Percentiles rank a stretch among this genome's conserved stretches.
Conservation (phyloP, 1,140 invertebrate species). For the Drosophila sp. region DNA sequence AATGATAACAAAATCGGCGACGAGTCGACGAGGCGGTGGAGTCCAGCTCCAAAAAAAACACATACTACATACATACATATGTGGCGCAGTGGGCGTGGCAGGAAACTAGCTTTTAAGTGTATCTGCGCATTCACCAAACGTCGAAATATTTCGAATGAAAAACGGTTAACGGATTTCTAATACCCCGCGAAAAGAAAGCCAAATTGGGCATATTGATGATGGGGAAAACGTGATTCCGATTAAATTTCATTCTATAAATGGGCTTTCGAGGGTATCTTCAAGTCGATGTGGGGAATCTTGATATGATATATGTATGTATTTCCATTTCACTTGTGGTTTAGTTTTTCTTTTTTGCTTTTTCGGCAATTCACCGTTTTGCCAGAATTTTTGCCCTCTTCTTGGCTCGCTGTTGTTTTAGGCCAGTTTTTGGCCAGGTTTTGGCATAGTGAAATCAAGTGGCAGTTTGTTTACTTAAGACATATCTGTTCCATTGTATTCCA, state of each 20-base stretch:
- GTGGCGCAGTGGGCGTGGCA: constrained; percentile 58
- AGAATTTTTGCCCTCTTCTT: constrained; percentile 17
- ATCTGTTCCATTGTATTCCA: constrained; percentile 6
- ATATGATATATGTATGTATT: not conserved
- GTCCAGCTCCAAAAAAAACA: constrained; percentile 3
- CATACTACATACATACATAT: constrained; percentile 13
- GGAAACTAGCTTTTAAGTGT: constrained; percentile 77
- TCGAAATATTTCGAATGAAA: constrained; percentile 50
- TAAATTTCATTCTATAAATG: too few relatives aligned
- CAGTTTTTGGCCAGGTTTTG: constrained; percentile 1
- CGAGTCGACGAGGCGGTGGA: not conserved
- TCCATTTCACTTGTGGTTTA: constrained; percentile 7
- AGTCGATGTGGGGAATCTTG: not conserved
- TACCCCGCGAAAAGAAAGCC: not conserved
- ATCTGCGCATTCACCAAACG: constrained; percentile 47
- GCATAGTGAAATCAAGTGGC: constrained; percentile 11
- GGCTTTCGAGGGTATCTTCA: too few relatives aligned
- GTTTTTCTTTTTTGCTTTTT: constrained; percentile 1
- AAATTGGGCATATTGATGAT: not conserved
- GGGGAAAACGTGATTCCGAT: too few relatives aligned
- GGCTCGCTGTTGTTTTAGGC: constrained; percentile 46
- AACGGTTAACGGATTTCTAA: constrained; percentile 30
- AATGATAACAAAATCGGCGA: constrained; percentile 58
- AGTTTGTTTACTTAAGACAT: constrained; percentile 16
- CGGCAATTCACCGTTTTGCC: constrained; percentile 40